Base-by-base conservation (phyloP, 1,140 invertebrate species). In the Drosophila kanapiae region DNA sequence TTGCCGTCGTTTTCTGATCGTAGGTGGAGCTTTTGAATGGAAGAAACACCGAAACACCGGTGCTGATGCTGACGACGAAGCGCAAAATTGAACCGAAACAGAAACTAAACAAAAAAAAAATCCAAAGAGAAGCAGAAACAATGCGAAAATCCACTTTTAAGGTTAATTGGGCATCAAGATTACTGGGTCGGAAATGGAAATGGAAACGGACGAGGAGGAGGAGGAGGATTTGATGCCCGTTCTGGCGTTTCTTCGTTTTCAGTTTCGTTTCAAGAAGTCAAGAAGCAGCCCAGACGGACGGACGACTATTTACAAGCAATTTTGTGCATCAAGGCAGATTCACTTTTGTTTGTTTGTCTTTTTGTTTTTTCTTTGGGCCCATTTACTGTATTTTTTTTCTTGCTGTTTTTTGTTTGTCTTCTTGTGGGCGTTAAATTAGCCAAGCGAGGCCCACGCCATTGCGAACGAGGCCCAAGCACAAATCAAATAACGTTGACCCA, bases 111-210 rank as follows among this genome's bases (percentile, higher is more conserved):
- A 42, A 14, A 38, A 51, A 75, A 71, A 56, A 47, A 23, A 56
- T 38, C 18, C 37, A 16, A 42, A 65, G 42, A 76, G 69, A 83
- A 82, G 51, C 82, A 83, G 63, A 84, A 80, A 88, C 77, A 88
- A 87, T 87, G 80, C 80, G 80, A 88, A 91, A 91, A 91, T 90
- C 80, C 80, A 91, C 91, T 91, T 92, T 91, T 92, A 92, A 92
- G 91, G 91, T 92, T 92, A 92, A 92, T 92, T 92, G 91, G 91
- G 91, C 88, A 92, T 92, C 91, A 92, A 92, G 91, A 92, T 92
- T 92, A 92, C 82, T 92, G 81, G 91, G 91, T 92, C 91, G 91
- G 91, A 92, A 92, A 92, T 92, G 84, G 79, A 83, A 87, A 84
- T 91, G 80, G 79, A 81, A 90, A 80, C 75, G 70, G 69, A 35